Conservation (phyloP, 2,888 invertebrate species). For the Holacanthella duospinosa region DNA sequence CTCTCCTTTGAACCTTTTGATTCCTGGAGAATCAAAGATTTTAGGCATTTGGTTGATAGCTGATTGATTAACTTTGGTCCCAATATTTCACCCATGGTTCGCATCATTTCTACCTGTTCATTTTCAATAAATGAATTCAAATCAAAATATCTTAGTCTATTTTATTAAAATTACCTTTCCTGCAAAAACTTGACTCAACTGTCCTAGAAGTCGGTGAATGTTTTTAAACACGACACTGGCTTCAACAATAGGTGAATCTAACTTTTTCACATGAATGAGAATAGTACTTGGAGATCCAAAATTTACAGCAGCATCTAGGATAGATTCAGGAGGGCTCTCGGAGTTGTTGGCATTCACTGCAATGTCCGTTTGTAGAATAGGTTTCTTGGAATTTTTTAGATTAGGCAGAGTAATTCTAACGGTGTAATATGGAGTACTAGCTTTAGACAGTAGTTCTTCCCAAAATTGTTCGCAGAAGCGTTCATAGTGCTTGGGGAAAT, state of each 20-base stretch:
- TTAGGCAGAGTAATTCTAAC: constrained; percentile 14
- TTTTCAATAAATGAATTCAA: too few species aligned
- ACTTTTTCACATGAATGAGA: constrained; percentile 6
- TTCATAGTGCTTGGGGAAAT: constrained; percentile 19
- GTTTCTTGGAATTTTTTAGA: neutral
- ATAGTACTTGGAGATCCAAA: neutral
- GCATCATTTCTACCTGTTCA: constrained; percentile 21
- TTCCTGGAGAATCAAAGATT: constrained; percentile 26
- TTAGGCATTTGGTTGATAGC: constrained; percentile 26
- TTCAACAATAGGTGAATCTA: constrained; percentile 9
- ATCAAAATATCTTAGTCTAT: too few species aligned
- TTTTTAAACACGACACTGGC: constrained; percentile 19
- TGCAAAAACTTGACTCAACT: constrained; percentile 16
- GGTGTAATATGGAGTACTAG: constrained; percentile 22
- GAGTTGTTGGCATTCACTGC: neutral
- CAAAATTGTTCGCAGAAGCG: constrained; percentile 27
- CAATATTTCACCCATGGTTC: constrained; percentile 11
- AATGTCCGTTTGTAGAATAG: neutral
- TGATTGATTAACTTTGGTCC: constrained; percentile 23
- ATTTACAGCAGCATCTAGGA: neutral
- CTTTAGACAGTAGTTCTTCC: constrained; percentile 28
- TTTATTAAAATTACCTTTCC: constrained; percentile 18
- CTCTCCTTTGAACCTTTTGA: constrained; percentile 23
- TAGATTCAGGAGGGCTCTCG: neutral
- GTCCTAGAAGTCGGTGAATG: constrained; percentile 16